Evolutionary conservation across 2,888 invertebrate species (phyloP), one percentile per base, ranked within the genome.

Genomic region (Synergus laeviventris): DNA sequence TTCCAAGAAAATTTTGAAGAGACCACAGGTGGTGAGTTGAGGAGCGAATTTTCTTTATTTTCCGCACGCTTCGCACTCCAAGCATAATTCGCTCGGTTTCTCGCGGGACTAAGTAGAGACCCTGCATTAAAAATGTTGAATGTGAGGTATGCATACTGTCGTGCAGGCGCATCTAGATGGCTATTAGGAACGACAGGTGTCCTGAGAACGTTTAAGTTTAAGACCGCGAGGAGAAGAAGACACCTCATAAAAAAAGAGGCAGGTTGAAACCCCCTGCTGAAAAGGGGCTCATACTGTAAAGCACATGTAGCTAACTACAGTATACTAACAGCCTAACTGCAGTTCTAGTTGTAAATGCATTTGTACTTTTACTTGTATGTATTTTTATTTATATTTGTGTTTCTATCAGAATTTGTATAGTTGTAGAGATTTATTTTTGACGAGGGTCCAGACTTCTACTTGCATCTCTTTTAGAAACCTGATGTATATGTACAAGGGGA

Each of bases 11-110:
- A 36, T 11, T 11, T 49, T 49, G 59, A 49, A 36, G 49, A 49
- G 49, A 54, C 49, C 70, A 70, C 70, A 70, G 70, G 49, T 70
- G 70, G 70, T 70, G 2, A 54, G 70, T 70, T 70, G 70, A 14
- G 31, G n/a, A 16, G 62, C 16, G n/a, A 16, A 62, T 62, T 62
- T 62, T 38, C 62, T 70, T 70, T 49, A 24, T 31, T 54, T 49
- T 12, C 31, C 70, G 49, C 70, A 70, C 70, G 70, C 49, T 70
- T 49, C 70, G 70, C 49, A n/a, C 24, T 49, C n/a, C 49, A 11
- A n/a, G 31, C 49, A 70, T 70, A 70, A 70, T 70, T 70, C 45
- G 31, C 70, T 70, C 12, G 49, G 45, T 45, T 24, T 45, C 45
- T 70, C 66, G 66, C 49, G 45, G 45, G 16, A n/a, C 31, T 62